phyloP scores from a whole-genome alignment of 2,888 invertebrate species.

The Germaria angustata region DNA sequence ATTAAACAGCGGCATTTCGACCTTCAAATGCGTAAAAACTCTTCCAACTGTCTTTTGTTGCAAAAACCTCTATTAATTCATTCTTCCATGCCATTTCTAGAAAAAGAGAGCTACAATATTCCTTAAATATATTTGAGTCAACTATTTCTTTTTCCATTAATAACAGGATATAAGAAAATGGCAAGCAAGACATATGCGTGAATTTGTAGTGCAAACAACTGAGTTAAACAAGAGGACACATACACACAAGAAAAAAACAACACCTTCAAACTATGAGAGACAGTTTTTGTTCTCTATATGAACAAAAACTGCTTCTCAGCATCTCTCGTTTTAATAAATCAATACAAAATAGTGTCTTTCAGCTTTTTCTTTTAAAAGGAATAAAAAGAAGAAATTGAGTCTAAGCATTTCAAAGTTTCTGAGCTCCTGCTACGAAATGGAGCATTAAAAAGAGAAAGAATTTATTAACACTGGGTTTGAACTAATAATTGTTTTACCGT shows the following conservation, averaged over 20 bases:
- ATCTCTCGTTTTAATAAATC: no score
- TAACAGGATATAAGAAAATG: slow-evolving; percentile 51
- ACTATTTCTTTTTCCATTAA: slow-evolving; percentile 36
- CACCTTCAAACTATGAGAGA: neutral
- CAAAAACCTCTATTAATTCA: no score
- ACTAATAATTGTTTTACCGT: neutral
- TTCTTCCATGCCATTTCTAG: no score
- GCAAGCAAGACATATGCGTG: neutral
- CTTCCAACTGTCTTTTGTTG: no score
- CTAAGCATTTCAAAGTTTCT: neutral
- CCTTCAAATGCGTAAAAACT: no score
- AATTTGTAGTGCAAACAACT: neutral
- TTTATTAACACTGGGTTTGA: neutral
- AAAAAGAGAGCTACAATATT: neutral
- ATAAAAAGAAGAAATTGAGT: no score
- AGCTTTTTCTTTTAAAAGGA: no score
- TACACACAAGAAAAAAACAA: neutral
- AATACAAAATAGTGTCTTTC: no score
- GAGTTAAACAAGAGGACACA: neutral
- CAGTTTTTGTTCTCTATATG: no score
- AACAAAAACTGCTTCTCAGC: no score
- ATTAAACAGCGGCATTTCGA: no score
- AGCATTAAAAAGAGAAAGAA: slow-evolving; percentile 59
- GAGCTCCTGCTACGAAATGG: slow-evolving; percentile 49
- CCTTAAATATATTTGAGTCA: neutral